Conservation (phyloP, 2,797 vertebrate species). For the Chrysocyon brachyurus region DNA sequence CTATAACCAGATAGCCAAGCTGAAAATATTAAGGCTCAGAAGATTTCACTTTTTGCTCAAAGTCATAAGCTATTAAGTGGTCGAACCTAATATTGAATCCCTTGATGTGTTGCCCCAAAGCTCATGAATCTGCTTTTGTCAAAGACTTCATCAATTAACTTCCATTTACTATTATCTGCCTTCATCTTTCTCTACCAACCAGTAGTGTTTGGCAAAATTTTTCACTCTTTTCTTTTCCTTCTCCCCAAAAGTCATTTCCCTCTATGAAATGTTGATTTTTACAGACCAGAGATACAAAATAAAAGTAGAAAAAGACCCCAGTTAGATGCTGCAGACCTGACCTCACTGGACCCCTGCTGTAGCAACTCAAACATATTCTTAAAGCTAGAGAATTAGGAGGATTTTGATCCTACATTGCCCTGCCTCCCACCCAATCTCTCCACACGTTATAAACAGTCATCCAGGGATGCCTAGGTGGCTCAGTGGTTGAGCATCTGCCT, state of each 20-base stretch:
- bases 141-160: background rate
- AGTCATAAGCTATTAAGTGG: background rate
- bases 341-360: background rate
- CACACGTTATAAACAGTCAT: background rate
- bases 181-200: slow-evolving; percentile 1
- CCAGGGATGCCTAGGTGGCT: no score
- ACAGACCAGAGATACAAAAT: slow-evolving; percentile 79
- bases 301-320: slow-evolving; percentile 32
- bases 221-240: background rate
- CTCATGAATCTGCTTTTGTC: background rate
- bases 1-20: background rate
- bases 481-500: no score
- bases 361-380: background rate
- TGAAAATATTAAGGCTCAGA: background rate
- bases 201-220: background rate
- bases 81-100: background rate
- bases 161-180: background rate
- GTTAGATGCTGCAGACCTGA: background rate
- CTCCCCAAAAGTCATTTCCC: slow-evolving; percentile 33
- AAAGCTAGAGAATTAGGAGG: background rate
- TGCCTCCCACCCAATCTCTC: background rate
- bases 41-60: background rate
- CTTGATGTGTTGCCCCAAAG: background rate
- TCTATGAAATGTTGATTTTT: slow-evolving; percentile 83
- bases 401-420: background rate